phyloP scores from a whole-genome alignment of 1,140 invertebrate genomes.

The Riptortus pedestris region DNA sequence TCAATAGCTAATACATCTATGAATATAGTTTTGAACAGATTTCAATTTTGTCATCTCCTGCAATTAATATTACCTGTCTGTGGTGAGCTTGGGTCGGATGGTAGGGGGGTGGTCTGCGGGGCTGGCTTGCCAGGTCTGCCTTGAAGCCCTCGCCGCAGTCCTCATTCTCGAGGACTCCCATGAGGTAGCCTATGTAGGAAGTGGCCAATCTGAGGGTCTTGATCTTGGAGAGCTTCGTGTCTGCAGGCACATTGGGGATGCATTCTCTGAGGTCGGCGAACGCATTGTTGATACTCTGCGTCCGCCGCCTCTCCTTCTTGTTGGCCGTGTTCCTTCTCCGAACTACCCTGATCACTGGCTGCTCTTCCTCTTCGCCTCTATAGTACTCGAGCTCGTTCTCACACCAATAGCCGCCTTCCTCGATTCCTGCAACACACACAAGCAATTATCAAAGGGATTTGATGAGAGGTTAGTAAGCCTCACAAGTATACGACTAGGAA shows the following conservation, averaged over 20 bases:
- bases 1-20: too few relatives aligned
- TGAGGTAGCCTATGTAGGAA: conserved; percentile 83
- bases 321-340: conserved; percentile 74
- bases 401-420: neutral
- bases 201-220: conserved; percentile 83
- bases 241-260: conserved; percentile 66
- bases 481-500: too few relatives aligned
- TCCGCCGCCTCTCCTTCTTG: conserved; percentile 84
- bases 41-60: too few relatives aligned
- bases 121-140: conserved; percentile 52
- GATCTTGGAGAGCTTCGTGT: conserved; percentile 77
- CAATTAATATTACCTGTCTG: too few relatives aligned
- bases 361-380: neutral
- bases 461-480: too few relatives aligned
- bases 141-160: conserved; percentile 61
- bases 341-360: conserved; percentile 49
- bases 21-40: too few relatives aligned
- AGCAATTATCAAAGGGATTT: too few relatives aligned
- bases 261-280: conserved; percentile 83
- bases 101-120: conserved; percentile 7
- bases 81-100: neutral
- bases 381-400: neutral
- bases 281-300: conserved; percentile 89
- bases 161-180: conserved; percentile 65
- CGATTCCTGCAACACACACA: neutral